Conservation (phyloP, 2,888 invertebrate species). For the Mythimna albipuncta region DNA sequence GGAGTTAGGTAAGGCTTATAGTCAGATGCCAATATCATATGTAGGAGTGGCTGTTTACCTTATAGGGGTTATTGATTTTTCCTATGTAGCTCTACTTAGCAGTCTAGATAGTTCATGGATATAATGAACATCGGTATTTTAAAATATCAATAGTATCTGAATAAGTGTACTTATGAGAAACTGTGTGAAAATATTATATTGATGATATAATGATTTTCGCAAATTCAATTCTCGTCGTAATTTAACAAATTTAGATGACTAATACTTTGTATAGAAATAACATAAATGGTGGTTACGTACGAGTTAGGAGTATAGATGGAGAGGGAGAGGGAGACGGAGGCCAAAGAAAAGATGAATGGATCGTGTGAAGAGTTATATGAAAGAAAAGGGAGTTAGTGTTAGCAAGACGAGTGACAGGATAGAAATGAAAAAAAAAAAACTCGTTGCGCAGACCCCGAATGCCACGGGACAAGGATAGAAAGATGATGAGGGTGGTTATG, state of each 20-base stretch:
- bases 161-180: not conserved
- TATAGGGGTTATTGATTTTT: constrained; percentile 7
- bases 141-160: not conserved
- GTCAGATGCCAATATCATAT: constrained; percentile 9
- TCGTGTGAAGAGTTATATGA: no score
- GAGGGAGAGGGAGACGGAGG: no score
- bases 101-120: not conserved
- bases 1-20: constrained; percentile 83
- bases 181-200: not conserved
- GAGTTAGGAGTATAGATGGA: no score
- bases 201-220: constrained; percentile 13
- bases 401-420: no score
- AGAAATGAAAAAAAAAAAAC: no score
- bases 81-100: not conserved
- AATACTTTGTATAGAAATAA: not conserved
- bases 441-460: no score
- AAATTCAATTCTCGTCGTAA: not conserved
- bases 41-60: not conserved
- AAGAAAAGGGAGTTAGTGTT: no score
- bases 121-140: not conserved
- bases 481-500: not conserved
- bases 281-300: not conserved
- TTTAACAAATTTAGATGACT: not conserved
- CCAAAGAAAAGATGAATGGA: no score
- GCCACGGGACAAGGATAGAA: no score